Evolutionary conservation across 2,797 vertebrate genomes (phyloP), one percentile per base, ranked within the genome.

Genomic region (Propithecus perrieri): DNA sequence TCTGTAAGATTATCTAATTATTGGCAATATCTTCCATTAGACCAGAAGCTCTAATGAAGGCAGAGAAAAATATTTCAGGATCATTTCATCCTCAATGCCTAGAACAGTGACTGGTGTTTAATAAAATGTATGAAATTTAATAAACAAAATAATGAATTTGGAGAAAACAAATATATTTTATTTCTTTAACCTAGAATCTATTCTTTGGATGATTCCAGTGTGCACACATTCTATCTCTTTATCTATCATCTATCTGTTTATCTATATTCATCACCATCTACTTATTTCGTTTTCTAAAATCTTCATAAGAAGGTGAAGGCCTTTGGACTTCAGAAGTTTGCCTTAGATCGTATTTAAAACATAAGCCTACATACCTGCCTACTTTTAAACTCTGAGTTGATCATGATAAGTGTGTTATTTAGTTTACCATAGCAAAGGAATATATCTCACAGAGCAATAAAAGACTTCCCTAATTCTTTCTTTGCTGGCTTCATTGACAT

Each of bases 311-410:
- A 48, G n/a, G 28, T n/a, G 8, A 93, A 55, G n/a, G 24, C 43
- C 61, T 43, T 94, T 89, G 28, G 11, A 59, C 33, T 78, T 89
- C 4, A 89, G 57, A 53, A 85, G 48, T 91, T 78, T 94, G 33
- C 87, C 57, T 94, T 93, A 85, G 90, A 65, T 95, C 35, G 65
- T 3, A 76, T 69, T 75, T 91, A 90, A 93, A 80, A 41, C 9
- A 74, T 61, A 86, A 55, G 18, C 7, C 17, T 91, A 79, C 46
- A 57, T 65, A 84, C 24, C 78, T 28, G 28, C 46, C 57, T 79
- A 8, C 28, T 76, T 97, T 83, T 48, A 89, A 95, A 78, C 55
- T 92, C 15, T 67, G 72, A 83, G 72, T 90, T 92, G 80, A 83
- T 46, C 4, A 30, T 67, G 80, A 2, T 81, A 83, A 72, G 13